Percentiles rank a stretch among this genome's conserved stretches.
Conservation (phyloP, 2,797 vertebrate genomes). For the Bradypodion ventrale region DNA sequence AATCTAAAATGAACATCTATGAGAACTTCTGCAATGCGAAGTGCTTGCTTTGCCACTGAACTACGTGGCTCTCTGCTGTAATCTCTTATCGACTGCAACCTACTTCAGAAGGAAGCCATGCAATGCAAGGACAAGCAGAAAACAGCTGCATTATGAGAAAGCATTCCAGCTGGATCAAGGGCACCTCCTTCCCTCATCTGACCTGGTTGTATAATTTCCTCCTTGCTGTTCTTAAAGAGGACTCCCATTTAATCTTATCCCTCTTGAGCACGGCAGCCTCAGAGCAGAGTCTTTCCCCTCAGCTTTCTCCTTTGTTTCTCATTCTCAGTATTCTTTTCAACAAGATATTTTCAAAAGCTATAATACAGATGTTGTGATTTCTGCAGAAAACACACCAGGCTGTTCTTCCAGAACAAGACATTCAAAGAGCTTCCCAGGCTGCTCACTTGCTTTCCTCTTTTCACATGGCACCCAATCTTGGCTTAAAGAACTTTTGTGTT, state of each 20-base stretch:
- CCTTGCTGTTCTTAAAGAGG: background rate
- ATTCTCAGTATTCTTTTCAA: background rate
- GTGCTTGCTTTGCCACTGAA: background rate
- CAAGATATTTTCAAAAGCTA: background rate
- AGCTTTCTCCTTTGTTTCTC: background rate
- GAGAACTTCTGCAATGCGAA: background rate
- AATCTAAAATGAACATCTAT: too few species aligned
- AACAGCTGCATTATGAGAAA: background rate
- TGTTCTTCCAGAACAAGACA: background rate
- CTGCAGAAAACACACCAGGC: background rate
- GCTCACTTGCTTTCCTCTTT: background rate
- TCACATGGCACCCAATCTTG: background rate
- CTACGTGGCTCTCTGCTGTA: background rate
- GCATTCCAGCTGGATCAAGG: background rate
- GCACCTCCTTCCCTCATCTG: background rate
- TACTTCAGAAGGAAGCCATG: too few species aligned
- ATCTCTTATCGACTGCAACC: background rate
- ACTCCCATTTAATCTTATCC: background rate
- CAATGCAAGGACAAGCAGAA: background rate
- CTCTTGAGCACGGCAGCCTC: background rate
- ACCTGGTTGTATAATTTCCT: constrained; percentile 6
- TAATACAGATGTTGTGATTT: background rate
- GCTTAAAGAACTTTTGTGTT: background rate
- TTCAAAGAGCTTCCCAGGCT: background rate
- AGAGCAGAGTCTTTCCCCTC: background rate